These are phyloP conservation scores for Lagopus muta DNA, from an alignment of 2,113 vertebrate genomes.

Conservation along the genomic window DNA sequence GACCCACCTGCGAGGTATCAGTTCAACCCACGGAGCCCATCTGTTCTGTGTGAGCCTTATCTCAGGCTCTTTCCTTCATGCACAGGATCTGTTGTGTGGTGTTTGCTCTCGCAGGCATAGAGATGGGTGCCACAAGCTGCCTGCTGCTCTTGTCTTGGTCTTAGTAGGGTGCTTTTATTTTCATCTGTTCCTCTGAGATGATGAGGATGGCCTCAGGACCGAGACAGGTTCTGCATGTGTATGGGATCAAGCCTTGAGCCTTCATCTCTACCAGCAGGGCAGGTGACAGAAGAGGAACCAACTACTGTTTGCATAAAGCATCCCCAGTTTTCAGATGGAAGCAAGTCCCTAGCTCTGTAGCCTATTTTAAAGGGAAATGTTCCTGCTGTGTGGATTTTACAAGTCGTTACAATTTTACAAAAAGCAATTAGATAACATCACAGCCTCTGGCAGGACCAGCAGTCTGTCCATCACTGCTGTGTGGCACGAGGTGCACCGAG, in stretches of 20 bases:
- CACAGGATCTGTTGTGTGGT: rapidly evolving
- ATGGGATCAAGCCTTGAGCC: background rate
- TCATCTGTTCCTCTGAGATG: background rate
- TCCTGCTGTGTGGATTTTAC: background rate
- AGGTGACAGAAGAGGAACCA: background rate
- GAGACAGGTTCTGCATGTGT: background rate
- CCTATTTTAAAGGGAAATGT: background rate
- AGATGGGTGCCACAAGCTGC: background rate
- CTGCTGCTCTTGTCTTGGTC: background rate
- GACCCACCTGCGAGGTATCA: background rate
- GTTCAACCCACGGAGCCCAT: background rate
- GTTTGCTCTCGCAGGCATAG: background rate
- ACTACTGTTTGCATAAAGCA: background rate
- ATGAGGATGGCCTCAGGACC: background rate
- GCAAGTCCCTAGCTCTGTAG: background rate
- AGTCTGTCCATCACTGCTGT: background rate
- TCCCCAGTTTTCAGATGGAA: background rate
- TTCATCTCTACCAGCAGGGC: background rate
- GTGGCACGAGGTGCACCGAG: no score
- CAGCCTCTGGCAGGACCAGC: background rate
- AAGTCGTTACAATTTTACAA: background rate
- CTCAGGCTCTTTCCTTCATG: rapidly evolving
- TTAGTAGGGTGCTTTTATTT: background rate
- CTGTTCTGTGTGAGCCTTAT: rapidly evolving
- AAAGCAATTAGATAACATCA: background rate